A percentile compares a stretch with the other conserved stretches of the same genome.
Evolutionary conservation across 1,140 invertebrate species (phyloP).

Genomic region (Pararge aegeria): DNA sequence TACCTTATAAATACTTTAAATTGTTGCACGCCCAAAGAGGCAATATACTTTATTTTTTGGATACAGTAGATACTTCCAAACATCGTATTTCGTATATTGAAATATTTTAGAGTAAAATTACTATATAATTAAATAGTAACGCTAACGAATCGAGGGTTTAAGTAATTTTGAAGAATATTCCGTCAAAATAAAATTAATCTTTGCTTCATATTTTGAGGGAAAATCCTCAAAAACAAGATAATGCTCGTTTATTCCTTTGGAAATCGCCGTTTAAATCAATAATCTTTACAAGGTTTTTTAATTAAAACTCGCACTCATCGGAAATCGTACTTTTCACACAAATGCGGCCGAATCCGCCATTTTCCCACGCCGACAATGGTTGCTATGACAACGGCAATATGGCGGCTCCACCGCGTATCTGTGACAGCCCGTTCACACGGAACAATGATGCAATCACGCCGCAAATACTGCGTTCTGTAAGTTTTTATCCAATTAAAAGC

Average conservation of each 20-base stretch:
- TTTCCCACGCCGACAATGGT: slow-evolving; percentile 40
- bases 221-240: not conserved
- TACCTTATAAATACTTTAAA: no score
- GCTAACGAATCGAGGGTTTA: no score
- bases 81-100: no score
- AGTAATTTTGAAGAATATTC: no score
- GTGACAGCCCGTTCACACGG: slow-evolving; percentile 39
- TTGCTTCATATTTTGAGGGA: no score
- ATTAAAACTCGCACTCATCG: slow-evolving; percentile 12
- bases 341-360: slow-evolving; percentile 21
- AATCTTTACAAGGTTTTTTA: slow-evolving; percentile 9
- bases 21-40: no score
- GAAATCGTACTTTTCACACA: slow-evolving; percentile 9
- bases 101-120: no score
- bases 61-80: no score
- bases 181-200: no score
- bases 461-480: slow-evolving; percentile 30
- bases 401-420: slow-evolving; percentile 26
- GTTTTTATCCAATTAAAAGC: slow-evolving; percentile 30
- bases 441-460: slow-evolving; percentile 48
- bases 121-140: no score
- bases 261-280: slow-evolving; percentile 5
- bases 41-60: no score
- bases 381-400: slow-evolving; percentile 39
- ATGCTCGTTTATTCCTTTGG: not conserved